phyloP scores from a whole-genome alignment of 2,888 invertebrate species.

The Ophioninae sp. region DNA sequence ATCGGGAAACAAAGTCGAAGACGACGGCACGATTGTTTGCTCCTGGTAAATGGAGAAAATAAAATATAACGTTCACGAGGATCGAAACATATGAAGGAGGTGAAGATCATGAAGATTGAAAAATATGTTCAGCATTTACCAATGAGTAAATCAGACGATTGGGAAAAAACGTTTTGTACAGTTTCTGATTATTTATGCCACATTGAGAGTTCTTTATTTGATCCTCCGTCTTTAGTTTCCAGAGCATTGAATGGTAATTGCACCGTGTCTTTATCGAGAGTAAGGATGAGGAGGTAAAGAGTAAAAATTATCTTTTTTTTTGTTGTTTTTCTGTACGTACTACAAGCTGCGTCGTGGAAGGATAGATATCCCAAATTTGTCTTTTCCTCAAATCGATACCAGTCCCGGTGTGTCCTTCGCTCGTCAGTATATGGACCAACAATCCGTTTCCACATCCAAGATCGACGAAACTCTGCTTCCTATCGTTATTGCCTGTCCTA shows the following conservation, averaged over 20 bases:
- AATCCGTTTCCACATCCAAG: conserved; percentile 99
- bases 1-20: conserved; percentile 86
- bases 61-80: not conserved
- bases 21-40: conserved; percentile 86
- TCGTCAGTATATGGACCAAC: conserved; percentile 91
- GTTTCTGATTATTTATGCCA: too few species aligned
- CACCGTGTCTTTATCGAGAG: too few species aligned
- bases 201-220: too few species aligned
- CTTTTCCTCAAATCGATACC: conserved; percentile 93
- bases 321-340: conserved; percentile 81
- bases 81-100: not conserved
- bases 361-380: conserved; percentile 93
- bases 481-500: conserved; percentile 75
- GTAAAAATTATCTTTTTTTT: not conserved
- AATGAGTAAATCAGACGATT: not conserved
- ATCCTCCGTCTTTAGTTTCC: too few species aligned
- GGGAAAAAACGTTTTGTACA: not conserved
- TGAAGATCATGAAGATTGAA: not conserved
- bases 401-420: conserved; percentile 91
- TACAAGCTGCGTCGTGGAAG: conserved; percentile 85
- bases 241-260: too few species aligned
- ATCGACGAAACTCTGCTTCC: conserved; percentile 90
- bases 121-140: not conserved
- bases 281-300: too few species aligned
- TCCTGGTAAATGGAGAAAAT: conserved; percentile 82